phyloP scores from a whole-genome alignment of 2,888 invertebrate species.

The Agrilus mali region DNA sequence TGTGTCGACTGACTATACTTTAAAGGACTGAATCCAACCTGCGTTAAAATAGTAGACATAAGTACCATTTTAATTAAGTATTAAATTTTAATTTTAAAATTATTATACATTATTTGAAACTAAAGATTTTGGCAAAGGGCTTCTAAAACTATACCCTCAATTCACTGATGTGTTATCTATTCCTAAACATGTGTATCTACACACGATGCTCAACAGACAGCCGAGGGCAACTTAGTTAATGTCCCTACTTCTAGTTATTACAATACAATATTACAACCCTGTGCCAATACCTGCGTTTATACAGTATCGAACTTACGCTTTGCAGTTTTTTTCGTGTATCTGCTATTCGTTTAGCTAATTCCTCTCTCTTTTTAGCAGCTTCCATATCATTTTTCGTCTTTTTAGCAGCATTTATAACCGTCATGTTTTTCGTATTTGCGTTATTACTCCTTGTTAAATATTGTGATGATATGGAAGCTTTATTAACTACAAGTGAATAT shows the following conservation, averaged over 20 bases:
- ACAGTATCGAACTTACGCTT: constrained; percentile 53
- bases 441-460: constrained; percentile 28
- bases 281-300: too few species aligned
- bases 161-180: too few species aligned
- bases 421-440: constrained; percentile 33
- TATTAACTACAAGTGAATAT: constrained; percentile 30
- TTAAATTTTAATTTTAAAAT: too few species aligned
- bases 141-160: too few species aligned
- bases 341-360: constrained; percentile 67
- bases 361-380: constrained; percentile 55
- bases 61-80: neutral
- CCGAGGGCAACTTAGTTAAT: too few species aligned
- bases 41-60: constrained; percentile 13
- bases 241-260: too few species aligned
- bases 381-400: constrained; percentile 48
- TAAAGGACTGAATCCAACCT: constrained; percentile 70
- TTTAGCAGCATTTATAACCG: constrained; percentile 42
- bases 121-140: too few species aligned
- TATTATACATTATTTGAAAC: too few species aligned
- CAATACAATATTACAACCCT: too few species aligned
- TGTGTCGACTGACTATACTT: constrained; percentile 79
- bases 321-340: constrained; percentile 78
- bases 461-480: constrained; percentile 53
- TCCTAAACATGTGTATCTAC: too few species aligned
- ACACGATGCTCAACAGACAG: too few species aligned